Percentiles rank a stretch among this genome's conserved stretches.
Conservation (phyloP, 2,113 vertebrate genomes). For the Bos javanicus region DNA sequence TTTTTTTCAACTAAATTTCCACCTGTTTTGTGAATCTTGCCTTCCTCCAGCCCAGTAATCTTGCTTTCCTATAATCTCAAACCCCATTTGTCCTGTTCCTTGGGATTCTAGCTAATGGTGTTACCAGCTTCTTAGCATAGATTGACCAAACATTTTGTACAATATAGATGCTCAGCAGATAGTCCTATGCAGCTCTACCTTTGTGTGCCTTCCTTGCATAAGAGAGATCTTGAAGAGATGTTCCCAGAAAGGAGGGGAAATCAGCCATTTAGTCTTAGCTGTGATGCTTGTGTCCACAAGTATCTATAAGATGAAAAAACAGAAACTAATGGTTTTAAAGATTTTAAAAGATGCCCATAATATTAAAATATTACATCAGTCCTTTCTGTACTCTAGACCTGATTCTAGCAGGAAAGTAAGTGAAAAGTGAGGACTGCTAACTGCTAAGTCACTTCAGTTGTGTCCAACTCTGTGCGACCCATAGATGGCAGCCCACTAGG, state of each 20-base stretch:
- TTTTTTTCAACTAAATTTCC: background rate
- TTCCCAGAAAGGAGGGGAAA: background rate
- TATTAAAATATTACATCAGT: conserved; percentile 1
- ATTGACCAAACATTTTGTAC: background rate
- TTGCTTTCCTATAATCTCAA: background rate
- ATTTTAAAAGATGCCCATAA: background rate
- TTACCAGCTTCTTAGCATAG: background rate
- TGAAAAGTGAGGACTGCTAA: background rate
- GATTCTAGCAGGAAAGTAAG: background rate
- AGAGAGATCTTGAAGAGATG: background rate
- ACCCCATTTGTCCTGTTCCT: background rate
- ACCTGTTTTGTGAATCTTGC: background rate
- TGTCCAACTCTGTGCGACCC: too few relatives aligned
- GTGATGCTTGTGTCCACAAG: background rate
- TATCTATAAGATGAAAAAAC: background rate
- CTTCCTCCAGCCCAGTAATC: background rate
- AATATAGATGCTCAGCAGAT: background rate
- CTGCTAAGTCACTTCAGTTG: too few relatives aligned
- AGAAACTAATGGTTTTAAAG: background rate
- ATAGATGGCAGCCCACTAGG: too few relatives aligned
- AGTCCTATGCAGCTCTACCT: background rate
- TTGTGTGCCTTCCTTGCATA: background rate
- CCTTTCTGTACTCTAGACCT: background rate
- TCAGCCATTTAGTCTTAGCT: background rate
- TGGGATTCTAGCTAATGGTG: background rate